A percentile compares a stretch with the other conserved stretches of the same genome.
These are phyloP conservation scores for Metalampra italica DNA, from an alignment of 2,888 invertebrate genomes.

Conservation along the genomic window DNA sequence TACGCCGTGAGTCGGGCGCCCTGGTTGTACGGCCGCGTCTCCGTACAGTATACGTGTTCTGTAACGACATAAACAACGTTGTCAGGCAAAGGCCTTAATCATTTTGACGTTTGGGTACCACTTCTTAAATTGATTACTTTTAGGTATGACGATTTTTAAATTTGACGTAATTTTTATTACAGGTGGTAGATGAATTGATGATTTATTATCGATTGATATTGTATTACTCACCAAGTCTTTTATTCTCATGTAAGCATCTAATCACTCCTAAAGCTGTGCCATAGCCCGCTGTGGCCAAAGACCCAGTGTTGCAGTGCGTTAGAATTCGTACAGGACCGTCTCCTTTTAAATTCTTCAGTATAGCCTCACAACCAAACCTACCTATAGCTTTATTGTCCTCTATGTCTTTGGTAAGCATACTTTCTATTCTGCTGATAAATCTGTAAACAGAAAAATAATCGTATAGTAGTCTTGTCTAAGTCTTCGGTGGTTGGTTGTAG, in stretches of 20 bases:
- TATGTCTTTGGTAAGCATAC: conserved; percentile 91
- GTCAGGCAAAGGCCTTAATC: too few species aligned
- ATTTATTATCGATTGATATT: too few species aligned
- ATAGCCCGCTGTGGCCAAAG: conserved; percentile 96
- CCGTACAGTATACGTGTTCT: conserved; percentile 96
- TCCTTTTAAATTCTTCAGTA: conserved; percentile 79
- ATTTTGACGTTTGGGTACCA: too few species aligned
- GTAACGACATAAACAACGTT: conserved; percentile 33
- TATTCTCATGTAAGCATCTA: conserved; percentile 85
- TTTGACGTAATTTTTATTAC: too few species aligned
- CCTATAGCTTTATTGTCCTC: conserved; percentile 93
- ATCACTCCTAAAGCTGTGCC: conserved; percentile 99
- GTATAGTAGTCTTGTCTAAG: too few species aligned
- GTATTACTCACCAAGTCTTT: conserved; percentile 81
- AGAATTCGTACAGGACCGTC: conserved; percentile 84
- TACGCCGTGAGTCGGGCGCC: conserved; percentile 97
- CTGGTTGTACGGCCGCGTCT: conserved; percentile 99
- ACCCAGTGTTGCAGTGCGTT: conserved; percentile 99
- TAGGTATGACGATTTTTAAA: too few species aligned
- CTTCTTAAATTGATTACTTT: too few species aligned
- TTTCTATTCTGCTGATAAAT: conserved; percentile 87
- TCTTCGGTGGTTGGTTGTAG: too few species aligned
- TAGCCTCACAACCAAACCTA: conserved; percentile 87
- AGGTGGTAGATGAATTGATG: too few species aligned
- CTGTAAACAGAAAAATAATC: conserved; percentile 62